Base-by-base conservation (phyloP, 2,113 vertebrate genomes). In the Damaliscus lunatus region DNA sequence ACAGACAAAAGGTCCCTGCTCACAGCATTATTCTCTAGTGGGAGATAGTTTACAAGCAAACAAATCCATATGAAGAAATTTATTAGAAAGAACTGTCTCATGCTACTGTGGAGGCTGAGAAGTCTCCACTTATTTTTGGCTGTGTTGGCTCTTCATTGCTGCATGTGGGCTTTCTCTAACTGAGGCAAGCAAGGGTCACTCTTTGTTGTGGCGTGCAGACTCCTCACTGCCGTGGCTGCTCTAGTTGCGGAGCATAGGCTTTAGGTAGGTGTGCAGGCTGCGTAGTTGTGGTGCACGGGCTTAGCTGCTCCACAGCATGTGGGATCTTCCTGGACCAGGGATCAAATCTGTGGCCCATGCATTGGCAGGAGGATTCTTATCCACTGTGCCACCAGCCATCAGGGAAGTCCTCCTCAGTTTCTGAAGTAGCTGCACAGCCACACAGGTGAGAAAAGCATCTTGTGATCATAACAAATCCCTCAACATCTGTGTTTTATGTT, bases 221-320 rank as follows among this genome's bases (percentile, higher is more conserved):
- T 71, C 6, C 64, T 36, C n/a, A 11, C 3, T 40, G n/a, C 67
- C 40, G 10, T 6, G 19, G n/a, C n/a, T 71, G 40, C 67, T 40
- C n/a, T 23, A 23, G 67, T 11, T 6, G 19, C 19, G 0, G 19
- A 23, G n/a, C 67, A 23, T 1, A 40, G 10, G 67, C 67, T 71
- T 5, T 21, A 36, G n/a, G n/a, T 21, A 36, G n/a, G n/a, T 23
- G 5, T 5, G 5, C 67, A 40, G n/a, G 67, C 67, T 40, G 10
- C 10, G 1, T 1, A 23, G 67, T 3, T 12, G n/a, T 40, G n/a
- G 64, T 6, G 11, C 67, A 23, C 3, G 3, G 19, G n/a, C 21
- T 13, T 40, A 74, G 21, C 2, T 74, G 36, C n/a, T 25, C 21
- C 36, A 40, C 21, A 40, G 67, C 67, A 74, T 6, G 10, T 13